Evolutionary conservation across 2,113 vertebrate species (phyloP).

Genomic region (Seriola dumerili): DNA sequence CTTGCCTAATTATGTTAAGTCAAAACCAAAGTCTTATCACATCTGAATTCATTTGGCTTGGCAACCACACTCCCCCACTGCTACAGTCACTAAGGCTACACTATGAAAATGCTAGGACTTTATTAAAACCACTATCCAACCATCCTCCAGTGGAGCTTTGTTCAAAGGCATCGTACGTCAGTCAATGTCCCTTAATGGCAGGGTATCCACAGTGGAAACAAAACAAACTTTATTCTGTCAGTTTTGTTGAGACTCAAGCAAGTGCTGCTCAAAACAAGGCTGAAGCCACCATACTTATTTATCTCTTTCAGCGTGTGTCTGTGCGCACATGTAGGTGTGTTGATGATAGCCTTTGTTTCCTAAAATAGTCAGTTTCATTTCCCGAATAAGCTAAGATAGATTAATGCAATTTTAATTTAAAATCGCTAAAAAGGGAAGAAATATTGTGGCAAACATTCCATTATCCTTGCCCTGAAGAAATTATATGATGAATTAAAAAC

Average conservation of each 20-base stretch:
- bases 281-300: not conserved
- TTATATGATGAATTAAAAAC: slow-evolving; percentile 69
- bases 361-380: slow-evolving; percentile 49
- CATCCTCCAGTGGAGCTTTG: slow-evolving; percentile 15
- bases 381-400: slow-evolving; percentile 31
- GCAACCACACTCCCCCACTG: slow-evolving; percentile 42
- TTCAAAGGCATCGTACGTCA: slow-evolving; percentile 37
- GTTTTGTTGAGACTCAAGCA: not conserved
- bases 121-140: slow-evolving; percentile 18
- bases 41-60: slow-evolving; percentile 65
- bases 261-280: slow-evolving; percentile 1
- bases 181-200: slow-evolving; percentile 27
- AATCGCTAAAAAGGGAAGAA: slow-evolving; percentile 32
- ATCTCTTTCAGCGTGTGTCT: not conserved
- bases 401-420: slow-evolving; percentile 51
- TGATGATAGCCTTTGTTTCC: slow-evolving; percentile 14
- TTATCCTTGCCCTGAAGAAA: slow-evolving; percentile 68
- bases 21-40: slow-evolving; percentile 68
- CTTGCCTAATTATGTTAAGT: slow-evolving; percentile 69
- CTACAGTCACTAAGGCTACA: slow-evolving; percentile 7
- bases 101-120: slow-evolving; percentile 42
- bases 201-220: not conserved
- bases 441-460: slow-evolving; percentile 67
- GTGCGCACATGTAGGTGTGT: slow-evolving; percentile 13
- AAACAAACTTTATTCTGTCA: slow-evolving; percentile 10